Percentiles rank a stretch among this genome's conserved stretches.
These are phyloP conservation scores for Rhamphomyia laevipes DNA, from an alignment of 2,888 invertebrate species.

Conservation along the genomic window DNA sequence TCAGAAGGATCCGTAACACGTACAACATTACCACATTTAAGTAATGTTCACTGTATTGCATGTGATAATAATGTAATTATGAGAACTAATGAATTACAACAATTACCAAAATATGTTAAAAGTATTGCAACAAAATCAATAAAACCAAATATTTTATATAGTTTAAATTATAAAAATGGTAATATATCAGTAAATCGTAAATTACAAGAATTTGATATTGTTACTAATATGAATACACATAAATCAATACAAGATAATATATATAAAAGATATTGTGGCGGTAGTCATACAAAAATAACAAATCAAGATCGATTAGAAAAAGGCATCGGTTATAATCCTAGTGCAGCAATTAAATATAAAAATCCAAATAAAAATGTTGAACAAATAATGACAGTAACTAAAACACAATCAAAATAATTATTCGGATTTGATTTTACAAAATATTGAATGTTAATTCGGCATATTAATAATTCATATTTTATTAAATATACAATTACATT, in stretches of 20 bases:
- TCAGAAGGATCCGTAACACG: neutral
- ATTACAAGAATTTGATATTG: slow-evolving; percentile 35
- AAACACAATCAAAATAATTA: too few species aligned
- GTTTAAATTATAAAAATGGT: slow-evolving; percentile 44
- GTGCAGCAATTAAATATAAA: too few species aligned
- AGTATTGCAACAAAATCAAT: slow-evolving; percentile 48
- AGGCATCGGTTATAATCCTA: neutral
- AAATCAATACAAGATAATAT: too few species aligned
- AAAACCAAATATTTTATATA: slow-evolving; percentile 60
- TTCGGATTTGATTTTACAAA: too few species aligned
- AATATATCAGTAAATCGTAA: slow-evolving; percentile 27
- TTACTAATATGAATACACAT: slow-evolving; percentile 19
- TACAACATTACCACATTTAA: slow-evolving; percentile 42
- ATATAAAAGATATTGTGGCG: slow-evolving; percentile 56
- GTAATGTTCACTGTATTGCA: slow-evolving; percentile 63
- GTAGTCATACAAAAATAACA: slow-evolving; percentile 61
- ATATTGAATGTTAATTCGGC: too few species aligned
- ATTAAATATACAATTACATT: too few species aligned
- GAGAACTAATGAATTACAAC: slow-evolving; percentile 43
- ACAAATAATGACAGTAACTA: too few species aligned
- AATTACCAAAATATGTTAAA: slow-evolving; percentile 40
- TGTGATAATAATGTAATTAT: slow-evolving; percentile 66
- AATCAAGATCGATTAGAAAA: slow-evolving; percentile 51
- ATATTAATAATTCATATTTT: too few species aligned
- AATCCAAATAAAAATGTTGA: too few species aligned